Conservation (phyloP, 2,113 vertebrate species). For the Barbus barbus region DNA sequence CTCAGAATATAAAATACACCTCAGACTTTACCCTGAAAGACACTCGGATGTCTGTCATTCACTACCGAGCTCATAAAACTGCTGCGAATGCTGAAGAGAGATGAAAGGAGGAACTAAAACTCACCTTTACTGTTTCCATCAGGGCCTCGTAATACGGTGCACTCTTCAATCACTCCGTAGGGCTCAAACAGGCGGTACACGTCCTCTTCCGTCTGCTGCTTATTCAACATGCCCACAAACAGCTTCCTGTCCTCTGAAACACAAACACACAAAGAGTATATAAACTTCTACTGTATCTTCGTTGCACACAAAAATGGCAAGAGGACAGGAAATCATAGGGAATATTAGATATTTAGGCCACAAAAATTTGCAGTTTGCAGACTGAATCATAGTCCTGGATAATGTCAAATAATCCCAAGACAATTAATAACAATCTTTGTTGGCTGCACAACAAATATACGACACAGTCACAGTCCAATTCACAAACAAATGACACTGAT, state of each 20-base stretch:
- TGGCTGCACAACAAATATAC: background rate
- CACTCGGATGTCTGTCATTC: background rate
- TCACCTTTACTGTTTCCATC: slow-evolving; percentile 99
- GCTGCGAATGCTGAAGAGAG: background rate
- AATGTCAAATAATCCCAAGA: background rate
- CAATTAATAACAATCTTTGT: background rate
- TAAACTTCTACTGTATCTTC: background rate
- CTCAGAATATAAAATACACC: background rate
- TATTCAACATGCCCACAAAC: slow-evolving; percentile 99
- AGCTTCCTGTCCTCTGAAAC: slow-evolving; percentile 88
- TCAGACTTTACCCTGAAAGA: background rate
- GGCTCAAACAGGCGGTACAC: slow-evolving; percentile 97
- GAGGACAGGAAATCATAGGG: background rate
- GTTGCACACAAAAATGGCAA: background rate
- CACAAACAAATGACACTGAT: background rate
- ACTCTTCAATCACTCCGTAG: slow-evolving; percentile 97
- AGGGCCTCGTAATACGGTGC: slow-evolving; percentile 93
- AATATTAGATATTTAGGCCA: background rate
- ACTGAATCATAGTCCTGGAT: background rate
- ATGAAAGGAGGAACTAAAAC: slow-evolving; percentile 41
- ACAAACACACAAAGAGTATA: slow-evolving; percentile 57
- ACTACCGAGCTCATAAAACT: background rate
- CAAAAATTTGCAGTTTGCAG: too few species aligned
- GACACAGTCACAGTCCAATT: background rate
- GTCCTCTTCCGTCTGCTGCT: slow-evolving; percentile 98